These are phyloP conservation scores for Eulimnadia texana DNA, from an alignment of 1,140 invertebrate species.

Conservation along the genomic window DNA sequence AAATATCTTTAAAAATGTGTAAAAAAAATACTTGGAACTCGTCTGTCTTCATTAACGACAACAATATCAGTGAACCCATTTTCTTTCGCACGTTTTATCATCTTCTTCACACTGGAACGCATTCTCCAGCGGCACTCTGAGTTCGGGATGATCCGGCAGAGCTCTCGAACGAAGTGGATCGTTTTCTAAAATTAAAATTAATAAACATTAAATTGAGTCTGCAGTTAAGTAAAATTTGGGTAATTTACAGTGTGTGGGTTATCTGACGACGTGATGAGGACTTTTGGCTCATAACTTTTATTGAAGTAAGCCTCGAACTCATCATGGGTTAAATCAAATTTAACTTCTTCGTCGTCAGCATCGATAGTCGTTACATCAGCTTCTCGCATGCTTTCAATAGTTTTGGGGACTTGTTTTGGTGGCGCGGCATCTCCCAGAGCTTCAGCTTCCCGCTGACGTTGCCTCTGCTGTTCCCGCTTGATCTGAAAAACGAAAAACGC, in stretches of 20 bases:
- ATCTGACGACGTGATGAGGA: slow-evolving; percentile 85
- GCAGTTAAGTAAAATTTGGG: background rate
- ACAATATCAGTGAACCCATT: slow-evolving; percentile 78
- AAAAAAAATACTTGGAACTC: slow-evolving; percentile 57
- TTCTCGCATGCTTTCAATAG: slow-evolving; percentile 79
- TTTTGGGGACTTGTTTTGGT: slow-evolving; percentile 68
- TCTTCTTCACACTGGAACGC: slow-evolving; percentile 81
- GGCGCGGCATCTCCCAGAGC: slow-evolving; percentile 29
- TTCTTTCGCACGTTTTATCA: slow-evolving; percentile 61
- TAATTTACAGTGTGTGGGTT: slow-evolving; percentile 59
- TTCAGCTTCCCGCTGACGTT: slow-evolving; percentile 11
- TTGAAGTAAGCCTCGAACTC: slow-evolving; percentile 78
- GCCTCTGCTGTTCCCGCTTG: slow-evolving; percentile 10
- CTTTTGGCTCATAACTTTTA: slow-evolving; percentile 74
- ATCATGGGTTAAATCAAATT: slow-evolving; percentile 62
- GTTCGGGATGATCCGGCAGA: slow-evolving; percentile 82
- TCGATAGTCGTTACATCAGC: slow-evolving; percentile 80
- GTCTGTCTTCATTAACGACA: slow-evolving; percentile 83
- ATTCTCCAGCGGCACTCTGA: slow-evolving; percentile 61
- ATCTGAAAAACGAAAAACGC: background rate
- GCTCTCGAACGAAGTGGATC: slow-evolving; percentile 80
- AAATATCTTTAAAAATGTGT: slow-evolving; percentile 7
- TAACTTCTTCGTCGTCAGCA: slow-evolving; percentile 49
- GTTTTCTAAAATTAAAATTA: slow-evolving; percentile 46
- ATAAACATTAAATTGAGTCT: background rate